Base-by-base conservation (phyloP, 2,888 invertebrate species). In the Baronia brevicornis region DNA sequence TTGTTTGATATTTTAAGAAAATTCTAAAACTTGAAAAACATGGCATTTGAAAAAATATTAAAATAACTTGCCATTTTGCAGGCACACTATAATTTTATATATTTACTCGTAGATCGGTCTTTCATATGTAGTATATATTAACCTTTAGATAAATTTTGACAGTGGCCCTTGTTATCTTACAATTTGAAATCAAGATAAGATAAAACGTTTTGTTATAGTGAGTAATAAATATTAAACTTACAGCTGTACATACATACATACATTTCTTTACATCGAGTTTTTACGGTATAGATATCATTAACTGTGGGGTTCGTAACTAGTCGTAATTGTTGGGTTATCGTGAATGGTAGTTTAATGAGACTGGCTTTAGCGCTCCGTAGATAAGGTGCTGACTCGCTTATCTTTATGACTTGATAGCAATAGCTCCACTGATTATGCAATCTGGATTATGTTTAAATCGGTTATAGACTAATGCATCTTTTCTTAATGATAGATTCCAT, bases 321-420 rank as follows among this genome's bases (percentile, higher is more conserved):
- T 51, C 45, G 44, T 75, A 71, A 72, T 73, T 62, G 61, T 49
- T 31, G 51, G 57, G 60, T 67, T 77, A 77, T 78, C 77, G 54
- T 39, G 51, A 51, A 60, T 58, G 51, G 55, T 49, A 45, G 49
- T 56, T 60, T 71, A 72, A 74, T 63, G 64, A 63, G 65, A 47
- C 49, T 53, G 52, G 50, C 44, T 60, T 53, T 50, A 54, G 54
- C 46, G 51, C 47, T 36, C 18, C 20, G 30, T 37, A 48, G 60
- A 65, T 66, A 65, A 63, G 48, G 29, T 34, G 43, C 38, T 30
- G 12, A 52, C 40, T 45, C 41, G 28, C 49, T 65, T 71, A 71
- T 71, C 69, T 66, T 51, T 63, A 62, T 48, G 44, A 41, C 48
- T 44, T 39, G 49, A 51, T 55, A 50, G 47, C 39, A 33, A 47